Base-by-base conservation (phyloP, 2,113 vertebrate species). In the Cervus canadensis region DNA sequence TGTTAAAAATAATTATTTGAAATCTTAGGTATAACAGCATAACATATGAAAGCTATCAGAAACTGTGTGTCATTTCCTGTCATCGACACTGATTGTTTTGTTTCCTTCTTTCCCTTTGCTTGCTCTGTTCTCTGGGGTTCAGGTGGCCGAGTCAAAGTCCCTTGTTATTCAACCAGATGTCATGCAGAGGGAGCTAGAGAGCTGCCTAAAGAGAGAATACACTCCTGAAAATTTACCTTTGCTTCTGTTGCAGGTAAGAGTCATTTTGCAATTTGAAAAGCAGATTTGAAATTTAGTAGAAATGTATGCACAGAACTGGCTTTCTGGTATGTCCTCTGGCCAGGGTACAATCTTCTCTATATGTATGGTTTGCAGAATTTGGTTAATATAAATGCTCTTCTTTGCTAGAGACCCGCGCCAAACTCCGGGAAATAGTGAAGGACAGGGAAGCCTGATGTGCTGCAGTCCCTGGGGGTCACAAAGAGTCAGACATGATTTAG, bases 111-210 rank as follows among this genome's bases (percentile, higher is more conserved):
- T 88, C 50, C 57, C 23, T 74, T 33, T 71, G 13, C 50, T 60
- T 78, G 36, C 12, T 67, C 16, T 2, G 4, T 15, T 43, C 45
- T 6, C 26, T 11, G 48, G 87, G 9, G 25, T 97, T 78, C 97
- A 98, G 98, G 98, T 98, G 84, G 45, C 98, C 0, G 96, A 96
- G 95, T 95, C 97, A 59, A 98, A 98, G 57, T 97, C 98, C 7
- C 88, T 99, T 98, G 98, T 94, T 97, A 98, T 99, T 98, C 98
- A 98, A 95, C 98, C 98, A 52, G 98, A 98, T 92, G 96, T 98
- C 97, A 1, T 99, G 98, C 98, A 99, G 98, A 99, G 98, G 98
- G 99, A 99, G 98, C 95, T 98, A 97, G 99, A 99, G 96, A 99
- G 98, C 98, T 99, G 99, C 97, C 83, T 98, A 90, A 98, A 96